Base-by-base conservation (phyloP, 2,888 invertebrate genomes). In the Osmoderma eremita region DNA sequence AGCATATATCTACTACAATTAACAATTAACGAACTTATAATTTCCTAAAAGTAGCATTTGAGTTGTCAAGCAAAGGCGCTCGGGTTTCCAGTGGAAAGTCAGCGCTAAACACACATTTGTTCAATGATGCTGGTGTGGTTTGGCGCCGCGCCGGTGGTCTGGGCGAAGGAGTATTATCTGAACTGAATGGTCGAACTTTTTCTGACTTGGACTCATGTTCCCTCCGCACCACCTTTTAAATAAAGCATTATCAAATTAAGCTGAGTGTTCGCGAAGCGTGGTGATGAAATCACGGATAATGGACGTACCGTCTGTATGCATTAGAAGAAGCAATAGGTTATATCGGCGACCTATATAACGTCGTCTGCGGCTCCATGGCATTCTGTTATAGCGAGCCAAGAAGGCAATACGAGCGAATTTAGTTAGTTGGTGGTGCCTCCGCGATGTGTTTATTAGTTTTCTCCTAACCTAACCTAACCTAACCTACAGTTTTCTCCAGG, bases 161-260 rank as follows among this genome's bases (percentile, higher is more conserved):
- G 45, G 45, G 30, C 15, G 45, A 61, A 61, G 30, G 30, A 15
- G 42, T 45, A 48, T 61, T 61, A 61, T 61, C 36, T 45, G 45
- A 61, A 61, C 48, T 45, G 45, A 61, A 61, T 36, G 58, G 15
- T 24, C 45, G 18, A 15, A 45, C 30, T 45, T 61, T 61, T 61
- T 56, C 56, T 45, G 36, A 45, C 15, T 45, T 45, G 30, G 45
- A 12, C 20, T 45, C 30, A 30, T 61, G 30, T 48, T 61, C 58
- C 38, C 53, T 39, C 24, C 58, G 12, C 58, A 45, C 13, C 45
- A 42, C 58, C 56, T 61, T 61, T 61, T 45, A 61, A 45, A 61
- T 61, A 45, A 17, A 61, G 30, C 45, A 61, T 61, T 61, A 61
- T 61, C 58, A 61, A 61, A 61, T 61, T 61, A 61, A 61, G 48